Base-by-base conservation (phyloP, 2,888 invertebrate genomes). In the Gonocerus acuteangulatus region DNA sequence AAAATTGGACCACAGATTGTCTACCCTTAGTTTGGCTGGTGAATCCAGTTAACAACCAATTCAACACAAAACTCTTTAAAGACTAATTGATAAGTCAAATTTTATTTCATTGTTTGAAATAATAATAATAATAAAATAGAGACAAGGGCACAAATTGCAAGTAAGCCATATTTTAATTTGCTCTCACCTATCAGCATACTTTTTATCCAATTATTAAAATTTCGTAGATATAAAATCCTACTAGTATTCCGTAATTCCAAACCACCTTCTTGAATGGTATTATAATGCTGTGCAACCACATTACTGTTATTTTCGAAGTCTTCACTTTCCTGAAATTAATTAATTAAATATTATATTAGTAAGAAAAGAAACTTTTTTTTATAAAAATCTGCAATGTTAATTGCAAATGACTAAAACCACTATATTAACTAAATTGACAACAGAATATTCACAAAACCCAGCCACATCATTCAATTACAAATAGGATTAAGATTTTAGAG, bases 191-290 rank as follows among this genome's bases (percentile, higher is more conserved):
- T 96, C 1, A 95, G 78, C 78, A 93, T 89, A 74, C 92, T 91
- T 77, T 99, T 99, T 13, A 95, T 85, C 97, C 97, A 99, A 74
- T 99, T 99, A 74, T 99, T 99, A 73, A 97, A 95, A 76, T 96
- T 99, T 68, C 99, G 81, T 78, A 99, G 81, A 73, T 89, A 86
- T 70, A 91, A 87, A 69, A 99, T 99, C 22, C 92, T 84, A 22
- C 95, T 95, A 70, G 90, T 85, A 67, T 84, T 84, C 49, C 99
- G 44, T 16, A 60, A 60, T 18, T 57, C 64, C 11, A 67, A 51
- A 2, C 67, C 67, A 62, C 64, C 66, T 68, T 94, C 89, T 74
- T 88, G 84, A 9, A 95, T 75, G 57, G 85, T 82, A 75, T 99
- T 99, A 74, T 99, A 99, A 76, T 99, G 96, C 2, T 86, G 82